Evolutionary conservation across 2,888 invertebrate genomes (phyloP).

Genomic region (Chydorus sphaericus): DNA sequence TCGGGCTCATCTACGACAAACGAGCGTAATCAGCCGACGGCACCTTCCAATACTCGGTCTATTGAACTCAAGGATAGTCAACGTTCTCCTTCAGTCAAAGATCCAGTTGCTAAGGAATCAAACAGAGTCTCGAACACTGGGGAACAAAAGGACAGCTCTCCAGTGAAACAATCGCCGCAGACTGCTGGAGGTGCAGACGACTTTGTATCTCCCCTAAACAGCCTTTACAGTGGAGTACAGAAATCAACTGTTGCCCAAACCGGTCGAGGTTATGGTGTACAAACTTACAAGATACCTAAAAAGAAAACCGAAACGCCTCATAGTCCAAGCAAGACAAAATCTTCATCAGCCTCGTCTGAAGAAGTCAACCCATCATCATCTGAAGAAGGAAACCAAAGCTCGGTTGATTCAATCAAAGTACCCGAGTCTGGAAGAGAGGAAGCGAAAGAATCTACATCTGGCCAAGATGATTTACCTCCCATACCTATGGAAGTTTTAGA

Average conservation of each 20-base stretch:
- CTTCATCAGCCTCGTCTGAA: neutral
- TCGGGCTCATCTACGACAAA: neutral
- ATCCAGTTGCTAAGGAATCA: neutral
- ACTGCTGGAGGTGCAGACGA: conserved; percentile 7
- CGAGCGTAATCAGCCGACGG: too few species aligned
- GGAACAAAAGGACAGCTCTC: too few species aligned
- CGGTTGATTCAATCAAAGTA: too few species aligned
- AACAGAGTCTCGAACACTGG: too few species aligned
- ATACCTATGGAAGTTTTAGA: conserved; percentile 10
- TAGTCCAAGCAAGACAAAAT: neutral
- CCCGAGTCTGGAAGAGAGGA: neutral
- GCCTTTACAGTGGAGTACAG: conserved; percentile 27
- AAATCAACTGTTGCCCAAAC: conserved; percentile 29
- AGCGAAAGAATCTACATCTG: neutral
- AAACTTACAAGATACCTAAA: conserved; percentile 40
- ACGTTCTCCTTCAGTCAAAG: too few species aligned
- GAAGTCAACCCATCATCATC: neutral
- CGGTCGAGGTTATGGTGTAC: conserved; percentile 34
- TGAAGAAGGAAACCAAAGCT: neutral
- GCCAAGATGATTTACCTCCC: neutral
- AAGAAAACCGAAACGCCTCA: too few species aligned
- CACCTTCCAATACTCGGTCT: too few species aligned
- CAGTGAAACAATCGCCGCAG: too few species aligned
- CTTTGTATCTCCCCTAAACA: conserved; percentile 32
- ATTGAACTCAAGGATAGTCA: neutral